A percentile compares a stretch with the other conserved stretches of the same genome.
Evolutionary conservation across 2,113 vertebrate genomes (phyloP).

Genomic region (Solenodon paradoxus): DNA sequence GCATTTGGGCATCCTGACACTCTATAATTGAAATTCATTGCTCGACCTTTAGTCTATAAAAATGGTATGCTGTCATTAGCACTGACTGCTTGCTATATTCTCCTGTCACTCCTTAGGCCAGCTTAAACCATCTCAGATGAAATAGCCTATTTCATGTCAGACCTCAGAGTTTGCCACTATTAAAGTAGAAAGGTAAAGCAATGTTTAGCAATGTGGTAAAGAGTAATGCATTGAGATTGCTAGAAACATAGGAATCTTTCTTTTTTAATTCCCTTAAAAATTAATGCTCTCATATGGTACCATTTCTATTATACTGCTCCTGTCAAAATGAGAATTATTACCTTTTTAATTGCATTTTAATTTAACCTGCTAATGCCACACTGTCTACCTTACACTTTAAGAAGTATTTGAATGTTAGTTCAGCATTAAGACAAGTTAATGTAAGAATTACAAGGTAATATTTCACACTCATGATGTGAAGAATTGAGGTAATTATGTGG

Average conservation of each 20-base stretch:
- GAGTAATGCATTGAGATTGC: constrained; percentile 4
- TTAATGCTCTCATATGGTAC: constrained; percentile 26
- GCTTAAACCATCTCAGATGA: constrained; percentile 77
- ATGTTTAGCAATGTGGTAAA: constrained; percentile 72
- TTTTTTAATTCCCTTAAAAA: constrained; percentile 47
- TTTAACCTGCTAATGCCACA: constrained; percentile 61
- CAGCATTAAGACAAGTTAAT: constrained; percentile 48
- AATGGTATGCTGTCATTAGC: constrained; percentile 79
- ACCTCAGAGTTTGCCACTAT: constrained; percentile 68
- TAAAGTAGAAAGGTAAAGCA: constrained; percentile 69
- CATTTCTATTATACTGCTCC: constrained; percentile 21
- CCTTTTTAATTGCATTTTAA: constrained; percentile 73
- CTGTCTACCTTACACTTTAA: constrained; percentile 39
- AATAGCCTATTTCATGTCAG: constrained; percentile 79
- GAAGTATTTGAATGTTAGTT: constrained; percentile 64
- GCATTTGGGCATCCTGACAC: constrained; percentile 80
- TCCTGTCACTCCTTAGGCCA: constrained; percentile 78
- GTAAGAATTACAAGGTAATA: constrained; percentile 69
- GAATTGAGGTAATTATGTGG: constrained; percentile 36
- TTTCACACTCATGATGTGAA: constrained; percentile 51
- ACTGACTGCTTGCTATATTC: constrained; percentile 76
- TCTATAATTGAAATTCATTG: constrained; percentile 85
- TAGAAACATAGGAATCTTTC: background rate
- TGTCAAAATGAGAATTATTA: constrained; percentile 47
- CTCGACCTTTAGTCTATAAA: constrained; percentile 82